Evolutionary conservation across 2,113 vertebrate species (phyloP), one percentile per base, ranked within the genome.

Genomic region (Mesembrinibis cayennensis): DNA sequence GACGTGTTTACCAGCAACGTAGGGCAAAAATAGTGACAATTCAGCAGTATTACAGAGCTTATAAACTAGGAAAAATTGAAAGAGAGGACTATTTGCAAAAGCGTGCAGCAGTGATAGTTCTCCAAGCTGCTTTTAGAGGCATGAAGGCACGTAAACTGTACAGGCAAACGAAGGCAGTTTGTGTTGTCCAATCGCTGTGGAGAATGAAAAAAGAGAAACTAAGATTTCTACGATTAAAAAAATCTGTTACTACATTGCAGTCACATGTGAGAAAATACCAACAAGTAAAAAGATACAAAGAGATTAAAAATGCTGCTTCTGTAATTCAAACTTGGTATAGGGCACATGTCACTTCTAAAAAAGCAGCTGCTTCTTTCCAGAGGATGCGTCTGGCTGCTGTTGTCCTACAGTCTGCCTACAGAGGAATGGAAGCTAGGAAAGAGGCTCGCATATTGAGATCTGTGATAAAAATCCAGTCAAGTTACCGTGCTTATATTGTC

Each of bases 401-500:
- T n/a, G 86, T 98, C 44, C 90, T 98, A 2, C 98, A 98, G 90
- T 91, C 98, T 58, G 98, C 98, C 7, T 98, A 66, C 36, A 97
- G 98, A 83, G 93, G 96, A 59, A 93, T 95, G 97, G 69, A 59
- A 52, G 97, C 96, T 52, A 96, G 97, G 77, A 97, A 63, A 72
- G 42, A 94, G 50, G 49, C 61, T 67, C 45, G 6, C 3, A 3
- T 83, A 5, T 69, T 97, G 73, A 90, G 62, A 38, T 84, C 96
- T 6, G 74, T 95, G 45, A 45, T 98, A 86, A 98, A 96, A 96
- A 98, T 98, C 56, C 98, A 98, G 26, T 94, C 98, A n/a, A 67
- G 21, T 66, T 98, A 93, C 27, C 97, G 98, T 85, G 97, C 97
- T 94, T 97, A 97, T 8, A 2, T 90, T 6, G 52, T n/a, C 52